phyloP scores from a whole-genome alignment of 2,888 invertebrate genomes.

The Dasysyrphus tricinctus region DNA sequence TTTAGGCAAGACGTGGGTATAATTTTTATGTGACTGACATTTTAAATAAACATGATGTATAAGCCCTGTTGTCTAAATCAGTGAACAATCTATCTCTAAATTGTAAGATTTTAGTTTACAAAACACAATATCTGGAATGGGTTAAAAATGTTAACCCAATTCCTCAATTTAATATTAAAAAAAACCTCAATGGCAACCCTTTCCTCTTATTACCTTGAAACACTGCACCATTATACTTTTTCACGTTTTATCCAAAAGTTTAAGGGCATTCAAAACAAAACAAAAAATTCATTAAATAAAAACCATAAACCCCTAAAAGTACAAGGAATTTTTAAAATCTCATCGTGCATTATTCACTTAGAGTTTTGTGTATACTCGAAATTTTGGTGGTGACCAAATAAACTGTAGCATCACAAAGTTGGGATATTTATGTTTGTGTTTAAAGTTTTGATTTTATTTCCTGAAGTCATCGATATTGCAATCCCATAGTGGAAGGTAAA shows the following conservation, averaged over 20 bases:
- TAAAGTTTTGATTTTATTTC: not conserved
- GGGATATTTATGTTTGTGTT: not conserved
- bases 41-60: no score
- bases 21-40: no score
- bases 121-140: no score
- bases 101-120: no score
- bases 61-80: no score
- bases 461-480: not conserved
- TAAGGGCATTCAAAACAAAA: not conserved
- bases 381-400: conserved; percentile 1
- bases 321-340: not conserved
- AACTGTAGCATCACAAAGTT: not conserved
- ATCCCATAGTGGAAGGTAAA: not conserved
- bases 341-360: not conserved
- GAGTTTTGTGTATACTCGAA: not conserved
- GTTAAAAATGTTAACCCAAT: no score
- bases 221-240: not conserved
- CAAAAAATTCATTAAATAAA: not conserved
- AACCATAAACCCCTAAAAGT: not conserved
- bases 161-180: not conserved
- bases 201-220: not conserved
- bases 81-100: no score
- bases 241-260: not conserved
- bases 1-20: no score
- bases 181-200: not conserved